A percentile compares a stretch with the other conserved stretches of the same genome.
phyloP scores from a whole-genome alignment of 2,888 invertebrate species.

The Elmis aenea region DNA sequence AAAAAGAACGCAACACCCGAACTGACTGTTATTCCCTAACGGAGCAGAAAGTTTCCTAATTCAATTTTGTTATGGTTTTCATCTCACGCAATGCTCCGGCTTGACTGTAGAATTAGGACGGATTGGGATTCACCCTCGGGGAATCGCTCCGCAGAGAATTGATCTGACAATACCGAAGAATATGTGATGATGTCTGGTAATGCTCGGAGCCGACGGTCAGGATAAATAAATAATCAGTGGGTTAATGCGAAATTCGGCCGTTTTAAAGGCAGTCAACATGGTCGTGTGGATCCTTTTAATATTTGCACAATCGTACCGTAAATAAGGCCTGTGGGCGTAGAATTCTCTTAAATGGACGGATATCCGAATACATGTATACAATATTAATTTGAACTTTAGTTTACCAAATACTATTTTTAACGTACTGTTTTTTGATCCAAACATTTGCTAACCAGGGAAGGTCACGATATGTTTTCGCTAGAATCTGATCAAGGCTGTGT shows the following conservation, averaged over 20 bases:
- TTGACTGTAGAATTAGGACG: constrained; percentile 31
- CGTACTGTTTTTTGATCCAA: too few species aligned
- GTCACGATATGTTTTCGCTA: too few species aligned
- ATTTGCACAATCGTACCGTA: too few species aligned
- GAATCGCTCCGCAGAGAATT: constrained; percentile 23
- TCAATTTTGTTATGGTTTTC: constrained; percentile 36
- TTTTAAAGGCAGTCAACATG: neutral
- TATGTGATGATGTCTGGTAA: constrained; percentile 21
- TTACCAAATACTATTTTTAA: too few species aligned
- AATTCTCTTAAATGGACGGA: too few species aligned
- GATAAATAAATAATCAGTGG: constrained; percentile 14
- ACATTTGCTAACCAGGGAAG: too few species aligned
- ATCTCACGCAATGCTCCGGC: constrained; percentile 31
- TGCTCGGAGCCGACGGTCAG: constrained; percentile 14
- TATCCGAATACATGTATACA: too few species aligned
- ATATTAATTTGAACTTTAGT: too few species aligned
- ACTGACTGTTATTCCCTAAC: constrained; percentile 26
- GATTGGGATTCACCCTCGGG: constrained; percentile 24
- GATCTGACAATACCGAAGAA: constrained; percentile 28
- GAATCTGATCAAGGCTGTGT: too few species aligned
- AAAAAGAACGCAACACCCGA: constrained; percentile 17
- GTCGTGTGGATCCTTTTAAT: neutral
- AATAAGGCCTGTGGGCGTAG: too few species aligned
- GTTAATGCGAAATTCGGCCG: neutral
- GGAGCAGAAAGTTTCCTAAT: constrained; percentile 34